phyloP scores from a whole-genome alignment of 37 sponge, comb jelly and placozoan species.

The Geodia barretti region DNA sequence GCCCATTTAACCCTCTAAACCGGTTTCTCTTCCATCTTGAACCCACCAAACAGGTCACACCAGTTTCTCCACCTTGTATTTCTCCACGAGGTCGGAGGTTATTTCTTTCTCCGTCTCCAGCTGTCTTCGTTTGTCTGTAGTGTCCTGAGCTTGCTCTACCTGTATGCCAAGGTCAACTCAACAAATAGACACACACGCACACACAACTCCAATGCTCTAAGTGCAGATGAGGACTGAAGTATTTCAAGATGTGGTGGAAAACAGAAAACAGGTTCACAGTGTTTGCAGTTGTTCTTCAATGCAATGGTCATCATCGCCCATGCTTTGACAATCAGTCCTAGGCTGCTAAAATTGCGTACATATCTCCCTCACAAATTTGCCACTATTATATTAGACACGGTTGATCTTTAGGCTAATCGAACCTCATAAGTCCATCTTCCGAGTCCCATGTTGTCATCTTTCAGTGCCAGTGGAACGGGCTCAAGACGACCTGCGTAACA shows the following conservation, averaged over 20 bases:
- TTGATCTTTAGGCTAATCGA: neutral
- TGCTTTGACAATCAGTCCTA: no score
- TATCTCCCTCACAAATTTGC: no score
- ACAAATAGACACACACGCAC: neutral
- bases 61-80: constrained; percentile 50
- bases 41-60: neutral
- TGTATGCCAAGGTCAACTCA: neutral
- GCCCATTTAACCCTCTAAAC: neutral
- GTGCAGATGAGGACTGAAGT: no score
- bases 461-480: constrained; percentile 71
- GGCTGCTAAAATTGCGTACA: no score
- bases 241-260: no score
- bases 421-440: constrained; percentile 84
- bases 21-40: neutral
- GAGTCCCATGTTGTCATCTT: constrained; percentile 84
- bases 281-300: no score
- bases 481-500: constrained; percentile 61
- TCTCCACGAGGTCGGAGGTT: constrained; percentile 67
- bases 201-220: no score
- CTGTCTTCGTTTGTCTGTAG: constrained; percentile 82
- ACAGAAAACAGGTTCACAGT: no score
- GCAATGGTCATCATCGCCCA: no score
- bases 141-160: constrained; percentile 80
- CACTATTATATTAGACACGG: no score
- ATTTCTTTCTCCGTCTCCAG: constrained; percentile 84